These are phyloP conservation scores for Ophthalmotilapia sp. DNA, from an alignment of 2,113 vertebrate genomes.

Conservation along the genomic window DNA sequence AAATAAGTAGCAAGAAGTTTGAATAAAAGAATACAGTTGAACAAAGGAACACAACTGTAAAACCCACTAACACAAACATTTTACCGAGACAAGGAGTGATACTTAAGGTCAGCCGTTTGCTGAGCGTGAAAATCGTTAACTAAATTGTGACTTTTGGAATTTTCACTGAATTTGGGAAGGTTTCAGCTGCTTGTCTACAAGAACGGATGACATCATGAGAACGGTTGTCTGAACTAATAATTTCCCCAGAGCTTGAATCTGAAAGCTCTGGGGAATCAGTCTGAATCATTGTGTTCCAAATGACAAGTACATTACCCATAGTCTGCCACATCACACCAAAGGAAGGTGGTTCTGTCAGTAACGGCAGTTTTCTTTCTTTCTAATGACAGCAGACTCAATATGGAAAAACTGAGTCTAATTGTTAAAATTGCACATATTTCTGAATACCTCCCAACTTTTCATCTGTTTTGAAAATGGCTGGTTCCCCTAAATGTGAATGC, in stretches of 20 bases:
- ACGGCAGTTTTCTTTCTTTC: not conserved
- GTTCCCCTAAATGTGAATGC: not conserved
- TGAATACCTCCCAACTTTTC: not conserved
- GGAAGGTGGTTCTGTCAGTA: not conserved
- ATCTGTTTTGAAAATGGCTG: not conserved
- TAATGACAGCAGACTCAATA: not conserved
- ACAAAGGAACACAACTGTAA: not conserved
- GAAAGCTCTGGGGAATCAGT: not conserved
- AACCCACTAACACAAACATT: not conserved
- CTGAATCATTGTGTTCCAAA: not conserved
- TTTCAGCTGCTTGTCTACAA: not conserved
- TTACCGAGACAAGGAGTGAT: accelerated
- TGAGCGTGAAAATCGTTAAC: not conserved
- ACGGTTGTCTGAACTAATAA: not conserved
- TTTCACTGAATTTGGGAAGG: not conserved
- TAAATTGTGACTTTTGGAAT: not conserved
- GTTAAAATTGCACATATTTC: not conserved
- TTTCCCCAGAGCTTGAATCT: not conserved
- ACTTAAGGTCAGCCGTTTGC: not conserved
- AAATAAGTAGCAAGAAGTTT: not conserved
- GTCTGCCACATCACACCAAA: not conserved
- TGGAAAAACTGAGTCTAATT: not conserved
- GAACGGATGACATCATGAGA: not conserved
- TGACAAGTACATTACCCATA: not conserved
- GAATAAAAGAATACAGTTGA: not conserved